A percentile compares a stretch with the other conserved stretches of the same genome.
These are phyloP conservation scores for Daubentonia madagascariensis DNA, from an alignment of 2,113 vertebrate species.

Conservation along the genomic window DNA sequence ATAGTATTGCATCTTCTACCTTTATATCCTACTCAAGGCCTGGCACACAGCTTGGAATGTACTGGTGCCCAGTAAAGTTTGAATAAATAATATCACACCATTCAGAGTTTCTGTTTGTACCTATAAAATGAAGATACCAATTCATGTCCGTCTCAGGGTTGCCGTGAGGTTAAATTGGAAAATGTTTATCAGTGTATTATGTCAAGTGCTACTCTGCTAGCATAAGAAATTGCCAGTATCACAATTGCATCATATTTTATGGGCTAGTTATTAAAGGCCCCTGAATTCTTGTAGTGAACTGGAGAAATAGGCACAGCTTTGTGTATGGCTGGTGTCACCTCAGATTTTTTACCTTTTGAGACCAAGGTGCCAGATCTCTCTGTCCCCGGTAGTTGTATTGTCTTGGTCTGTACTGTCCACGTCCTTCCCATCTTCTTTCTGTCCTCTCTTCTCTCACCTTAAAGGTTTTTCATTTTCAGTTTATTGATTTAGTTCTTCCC, in stretches of 20 bases:
- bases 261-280: background rate
- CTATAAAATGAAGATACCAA: background rate
- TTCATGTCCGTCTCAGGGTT: background rate
- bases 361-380: background rate
- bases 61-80: background rate
- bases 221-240: background rate
- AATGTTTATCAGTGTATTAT: background rate
- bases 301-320: background rate
- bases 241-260: background rate
- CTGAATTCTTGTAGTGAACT: background rate
- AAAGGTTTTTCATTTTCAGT: constrained; percentile 83
- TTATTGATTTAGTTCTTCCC: constrained; percentile 77
- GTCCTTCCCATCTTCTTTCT: background rate
- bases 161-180: background rate
- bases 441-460: constrained; percentile 69
- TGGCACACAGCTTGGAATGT: background rate
- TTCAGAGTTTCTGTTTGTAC: background rate
- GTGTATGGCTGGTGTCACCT: background rate
- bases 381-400: background rate
- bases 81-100: background rate
- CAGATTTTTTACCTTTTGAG: background rate
- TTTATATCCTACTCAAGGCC: background rate
- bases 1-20: background rate
- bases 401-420: background rate
- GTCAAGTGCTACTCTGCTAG: background rate